phyloP scores from a whole-genome alignment of 2,113 vertebrate genomes.

The Pipa parva region DNA sequence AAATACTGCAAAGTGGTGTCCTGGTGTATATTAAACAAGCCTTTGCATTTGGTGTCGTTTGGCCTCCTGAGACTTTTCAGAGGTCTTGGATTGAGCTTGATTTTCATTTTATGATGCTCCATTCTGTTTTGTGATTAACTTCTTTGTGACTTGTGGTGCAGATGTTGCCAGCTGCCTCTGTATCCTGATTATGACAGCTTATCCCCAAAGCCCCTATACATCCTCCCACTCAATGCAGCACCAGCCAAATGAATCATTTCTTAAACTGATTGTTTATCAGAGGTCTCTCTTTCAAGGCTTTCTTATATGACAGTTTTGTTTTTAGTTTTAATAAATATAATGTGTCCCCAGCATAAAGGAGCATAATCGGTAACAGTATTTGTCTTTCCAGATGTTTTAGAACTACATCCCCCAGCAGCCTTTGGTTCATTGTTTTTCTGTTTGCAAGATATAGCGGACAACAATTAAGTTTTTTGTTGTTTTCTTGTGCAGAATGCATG shows the following conservation, averaged over 20 bases:
- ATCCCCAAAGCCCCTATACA: constrained; percentile 23
- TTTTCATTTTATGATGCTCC: constrained; percentile 32
- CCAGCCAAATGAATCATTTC: constrained; percentile 31
- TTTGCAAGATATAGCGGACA: too few relatives aligned
- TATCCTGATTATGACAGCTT: constrained; percentile 35
- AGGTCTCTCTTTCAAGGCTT: constrained; percentile 22
- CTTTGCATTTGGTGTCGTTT: constrained; percentile 16
- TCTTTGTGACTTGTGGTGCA: constrained; percentile 33
- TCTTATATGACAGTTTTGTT: constrained; percentile 1
- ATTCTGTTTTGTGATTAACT: constrained; percentile 27
- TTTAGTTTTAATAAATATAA: background rate
- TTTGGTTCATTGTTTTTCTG: too few relatives aligned
- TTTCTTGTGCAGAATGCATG: too few relatives aligned
- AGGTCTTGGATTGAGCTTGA: constrained; percentile 10
- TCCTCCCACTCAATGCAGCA: constrained; percentile 30
- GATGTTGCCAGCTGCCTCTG: constrained; percentile 36
- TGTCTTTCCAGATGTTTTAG: too few relatives aligned
- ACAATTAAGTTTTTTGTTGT: too few relatives aligned
- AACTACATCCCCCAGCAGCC: too few relatives aligned
- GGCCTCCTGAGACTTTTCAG: constrained; percentile 1
- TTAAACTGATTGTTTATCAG: constrained; percentile 27
- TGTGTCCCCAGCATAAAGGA: too few relatives aligned
- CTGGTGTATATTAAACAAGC: constrained; percentile 11
- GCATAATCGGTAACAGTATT: too few relatives aligned
- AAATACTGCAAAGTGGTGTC: constrained; percentile 9